Base-by-base conservation (phyloP, 2,797 vertebrate species). In the Geotrypetes seraphini region DNA sequence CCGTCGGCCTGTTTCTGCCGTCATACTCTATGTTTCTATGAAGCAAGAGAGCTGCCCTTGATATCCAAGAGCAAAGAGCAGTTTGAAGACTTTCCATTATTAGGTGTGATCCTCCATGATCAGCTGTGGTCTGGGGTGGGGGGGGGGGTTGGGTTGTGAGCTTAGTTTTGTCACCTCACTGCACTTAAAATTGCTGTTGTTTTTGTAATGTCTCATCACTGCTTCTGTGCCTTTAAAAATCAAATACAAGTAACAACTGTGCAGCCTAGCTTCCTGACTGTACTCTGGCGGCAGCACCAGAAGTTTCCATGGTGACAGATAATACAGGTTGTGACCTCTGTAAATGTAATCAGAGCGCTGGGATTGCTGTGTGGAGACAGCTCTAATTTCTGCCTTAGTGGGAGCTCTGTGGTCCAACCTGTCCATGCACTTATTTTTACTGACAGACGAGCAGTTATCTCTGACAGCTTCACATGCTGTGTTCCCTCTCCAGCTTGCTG, bases 261-360 rank as follows among this genome's bases (percentile, higher is more conserved):
- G n/a, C n/a, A n/a, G n/a, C n/a, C n/a, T n/a, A n/a, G n/a, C n/a
- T 53, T 54, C 47, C 58, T 55, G 61, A 28, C 61, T 39, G 56
- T 34, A 63, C 60, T 52, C 54, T 70, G 39, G 73, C 77, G 75
- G 70, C 63, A 36, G 70, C 63, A 36, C 37, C 59, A 76, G 60
- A 49, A 62, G 81, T 87, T 86, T 75, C 81, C 76, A 84, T 86
- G 76, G 81, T 53, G 67, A 85, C 71, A 58, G 72, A 71, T 44
- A 36, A 71, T 33, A 59, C 68, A 71, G 81, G 81, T 81, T 75
- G 33, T 48, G 79, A 84, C 83, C 81, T 69, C 70, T 72, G 71
- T 63, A 72, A 73, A 77, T 73, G 77, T 69, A 75, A 74, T 78
- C 70, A 79, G 80, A 72, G 70, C 66, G 23, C 57, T 69, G 76